Evolutionary conservation across 2,797 vertebrate species (phyloP), one percentile per base, ranked within the genome.

Genomic region (Natrix natrix): DNA sequence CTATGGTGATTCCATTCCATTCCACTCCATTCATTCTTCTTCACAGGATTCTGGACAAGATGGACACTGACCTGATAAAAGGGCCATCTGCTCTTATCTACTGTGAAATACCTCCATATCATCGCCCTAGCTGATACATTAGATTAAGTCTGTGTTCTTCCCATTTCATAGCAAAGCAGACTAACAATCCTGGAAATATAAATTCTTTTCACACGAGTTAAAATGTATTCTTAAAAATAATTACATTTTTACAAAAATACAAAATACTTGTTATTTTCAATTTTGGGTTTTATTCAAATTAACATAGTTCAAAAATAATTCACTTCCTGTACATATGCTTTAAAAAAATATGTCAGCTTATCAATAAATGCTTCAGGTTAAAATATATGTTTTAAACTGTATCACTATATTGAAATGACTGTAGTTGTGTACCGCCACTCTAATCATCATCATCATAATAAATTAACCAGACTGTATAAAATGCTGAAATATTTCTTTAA

Each of bases 381-480:
- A 97, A 91, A 96, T 96, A 97, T 97, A 97, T 95, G 97, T 95
- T 96, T 95, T 91, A 97, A 97, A 97, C 94, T 97, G 94, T 96
- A 95, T 87, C 95, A 10, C 94, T 96, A 93, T 94, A 96, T 96
- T 96, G 94, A 93, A 95, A 95, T 94, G 94, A 95, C 93, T 96
- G 96, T 92, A 91, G 96, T 69, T 94, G 60, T 92, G 96, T 95
- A 95, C 95, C 94, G 92, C 96, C 66, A 96, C 94, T 94, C 66
- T 96, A 96, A 95, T 22, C 95, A 86, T 63, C 26, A 12, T 60
- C 57, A 57, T 57, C 56, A 57, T 63, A 97, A 96, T 92, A 98
- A 98, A 97, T 98, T 97, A 98, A 95, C 97, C 97, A 97, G 95
- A 96, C 93, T 94, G 95, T 94, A 89, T 96, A 97, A 96, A 66